Conservation (phyloP, 2,797 vertebrate genomes). For the Centropyge bicolor region DNA sequence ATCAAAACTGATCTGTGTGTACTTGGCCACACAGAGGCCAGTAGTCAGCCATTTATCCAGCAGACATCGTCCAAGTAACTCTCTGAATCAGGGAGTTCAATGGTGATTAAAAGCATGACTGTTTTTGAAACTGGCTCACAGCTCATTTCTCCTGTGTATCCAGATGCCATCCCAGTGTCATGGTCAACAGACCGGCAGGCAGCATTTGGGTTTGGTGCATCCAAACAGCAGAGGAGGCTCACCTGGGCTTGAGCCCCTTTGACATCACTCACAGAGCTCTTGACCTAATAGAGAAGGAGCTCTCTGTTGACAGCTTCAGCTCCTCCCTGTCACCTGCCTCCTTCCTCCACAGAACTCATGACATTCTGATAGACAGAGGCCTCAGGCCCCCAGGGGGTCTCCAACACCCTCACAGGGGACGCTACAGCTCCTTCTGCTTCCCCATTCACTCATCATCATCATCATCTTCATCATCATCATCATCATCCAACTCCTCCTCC, state of each 20-base stretch:
- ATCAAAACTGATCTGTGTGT: not conserved
- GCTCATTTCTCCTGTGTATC: not conserved
- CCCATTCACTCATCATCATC: conserved; percentile 84
- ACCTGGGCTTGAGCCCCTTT: conserved; percentile 95
- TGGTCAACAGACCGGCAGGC: conserved; percentile 98
- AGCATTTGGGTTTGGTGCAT: conserved; percentile 95
- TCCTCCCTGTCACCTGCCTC: conserved; percentile 78
- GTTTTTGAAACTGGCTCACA: not conserved
- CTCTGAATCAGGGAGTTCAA: not conserved
- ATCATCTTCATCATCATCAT: conserved; percentile 60
- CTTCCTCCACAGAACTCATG: conserved; percentile 89
- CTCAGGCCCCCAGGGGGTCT: conserved; percentile 71
- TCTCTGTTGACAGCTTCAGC: conserved; percentile 86
- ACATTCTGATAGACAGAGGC: conserved; percentile 81
- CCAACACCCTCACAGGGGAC: conserved; percentile 83
- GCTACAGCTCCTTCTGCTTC: conserved; percentile 87
- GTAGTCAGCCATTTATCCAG: not conserved
- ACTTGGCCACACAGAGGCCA: not conserved
- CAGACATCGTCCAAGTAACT: not conserved
- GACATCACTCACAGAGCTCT: conserved; percentile 95
- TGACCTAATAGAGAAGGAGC: conserved; percentile 96
- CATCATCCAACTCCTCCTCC: conserved; percentile 19
- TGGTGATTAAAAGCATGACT: not conserved
- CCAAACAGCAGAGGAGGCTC: conserved; percentile 90
- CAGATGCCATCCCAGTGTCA: conserved; percentile 95